Evolutionary conservation across 2,113 vertebrate species (phyloP).

Genomic region (Megaceryle torquata): DNA sequence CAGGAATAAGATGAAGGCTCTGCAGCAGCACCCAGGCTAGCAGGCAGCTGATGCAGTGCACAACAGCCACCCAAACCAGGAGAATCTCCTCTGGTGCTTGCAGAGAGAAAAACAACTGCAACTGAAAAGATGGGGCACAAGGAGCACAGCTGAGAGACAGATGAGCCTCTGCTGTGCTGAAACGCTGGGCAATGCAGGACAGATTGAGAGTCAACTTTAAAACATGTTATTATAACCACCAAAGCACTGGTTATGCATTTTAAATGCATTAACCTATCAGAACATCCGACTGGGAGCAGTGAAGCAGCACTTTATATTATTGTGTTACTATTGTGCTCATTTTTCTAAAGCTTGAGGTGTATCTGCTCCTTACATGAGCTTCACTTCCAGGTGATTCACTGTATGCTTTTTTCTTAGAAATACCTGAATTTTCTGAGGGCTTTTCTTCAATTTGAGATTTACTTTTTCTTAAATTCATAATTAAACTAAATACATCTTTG

Average conservation of each 20-base stretch:
- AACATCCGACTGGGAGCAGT: not conserved
- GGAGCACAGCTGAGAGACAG: not conserved
- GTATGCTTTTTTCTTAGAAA: not conserved
- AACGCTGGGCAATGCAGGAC: not conserved
- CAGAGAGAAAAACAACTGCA: not conserved
- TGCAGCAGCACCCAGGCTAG: not conserved
- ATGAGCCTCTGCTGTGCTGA: not conserved
- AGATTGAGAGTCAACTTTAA: not conserved
- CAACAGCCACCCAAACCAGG: not conserved
- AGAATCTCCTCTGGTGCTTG: not conserved
- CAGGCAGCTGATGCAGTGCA: not conserved
- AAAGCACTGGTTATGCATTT: not conserved
- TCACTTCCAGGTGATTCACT: not conserved
- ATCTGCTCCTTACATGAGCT: not conserved
- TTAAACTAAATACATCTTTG: not conserved
- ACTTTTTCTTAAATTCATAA: not conserved
- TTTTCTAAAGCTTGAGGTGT: not conserved
- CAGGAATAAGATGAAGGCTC: not conserved
- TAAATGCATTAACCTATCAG: not conserved
- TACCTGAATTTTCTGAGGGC: not conserved
- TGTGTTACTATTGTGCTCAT: not conserved
- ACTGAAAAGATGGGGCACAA: not conserved
- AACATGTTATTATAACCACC: not conserved
- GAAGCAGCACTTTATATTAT: not conserved
- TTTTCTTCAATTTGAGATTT: not conserved